phyloP scores from a whole-genome alignment of 2,113 vertebrate species.

The Apistogramma diplotaenia region DNA sequence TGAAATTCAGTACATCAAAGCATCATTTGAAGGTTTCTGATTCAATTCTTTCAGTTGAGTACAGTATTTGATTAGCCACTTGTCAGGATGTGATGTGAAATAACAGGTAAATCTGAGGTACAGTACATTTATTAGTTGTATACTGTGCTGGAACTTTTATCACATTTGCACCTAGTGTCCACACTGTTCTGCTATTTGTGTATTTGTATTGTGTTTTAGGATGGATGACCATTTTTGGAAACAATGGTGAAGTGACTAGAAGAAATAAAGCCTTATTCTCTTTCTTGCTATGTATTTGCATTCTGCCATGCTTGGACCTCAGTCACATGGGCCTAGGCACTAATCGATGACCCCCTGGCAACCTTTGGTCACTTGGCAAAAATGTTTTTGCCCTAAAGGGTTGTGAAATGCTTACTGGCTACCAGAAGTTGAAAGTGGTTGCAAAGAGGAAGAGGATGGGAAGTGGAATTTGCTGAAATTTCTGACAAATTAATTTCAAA shows the following conservation, averaged over 20 bases:
- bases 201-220: background rate
- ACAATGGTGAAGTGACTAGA: background rate
- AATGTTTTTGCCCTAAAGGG: background rate
- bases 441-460: background rate
- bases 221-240: background rate
- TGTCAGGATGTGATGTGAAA: background rate
- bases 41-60: background rate
- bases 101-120: background rate
- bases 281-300: background rate
- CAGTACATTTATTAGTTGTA: background rate
- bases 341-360: background rate
- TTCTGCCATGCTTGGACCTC: accelerated
- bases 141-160: no score
- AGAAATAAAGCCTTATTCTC: background rate
- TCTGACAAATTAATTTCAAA: no score
- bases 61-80: background rate
- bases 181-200: no score
- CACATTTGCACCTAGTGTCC: no score
- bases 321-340: background rate
- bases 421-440: no score
- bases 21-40: background rate
- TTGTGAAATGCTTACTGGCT: background rate
- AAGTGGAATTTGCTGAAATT: background rate
- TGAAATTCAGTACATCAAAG: background rate
- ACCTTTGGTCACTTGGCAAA: background rate